Conservation (phyloP, 2,797 vertebrate species). For the Cottoperca gobio region DNA sequence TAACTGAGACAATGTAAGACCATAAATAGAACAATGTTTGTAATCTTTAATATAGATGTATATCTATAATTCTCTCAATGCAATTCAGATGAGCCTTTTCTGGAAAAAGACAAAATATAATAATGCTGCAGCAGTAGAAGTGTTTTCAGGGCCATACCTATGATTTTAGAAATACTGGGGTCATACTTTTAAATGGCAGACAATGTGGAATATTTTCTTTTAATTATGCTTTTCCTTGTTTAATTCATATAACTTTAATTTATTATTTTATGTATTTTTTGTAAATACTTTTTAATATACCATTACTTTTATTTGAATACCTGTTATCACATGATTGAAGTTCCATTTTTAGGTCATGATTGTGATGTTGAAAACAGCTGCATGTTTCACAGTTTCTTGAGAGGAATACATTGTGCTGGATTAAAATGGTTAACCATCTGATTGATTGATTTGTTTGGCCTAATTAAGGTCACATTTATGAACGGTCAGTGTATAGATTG, state of each 20-base stretch:
- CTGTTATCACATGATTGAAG: no score
- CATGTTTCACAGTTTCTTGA: no score
- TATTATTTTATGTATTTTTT: background rate
- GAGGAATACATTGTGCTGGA: no score
- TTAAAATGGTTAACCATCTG: background rate
- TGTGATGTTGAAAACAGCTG: no score
- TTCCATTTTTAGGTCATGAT: no score
- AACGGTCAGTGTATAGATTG: background rate
- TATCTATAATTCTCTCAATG: background rate
- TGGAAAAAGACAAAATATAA: background rate
- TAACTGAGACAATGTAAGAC: background rate
- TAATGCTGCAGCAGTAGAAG: background rate
- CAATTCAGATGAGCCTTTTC: background rate
- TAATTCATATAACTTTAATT: no score
- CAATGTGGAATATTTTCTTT: no score
- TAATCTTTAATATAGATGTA: background rate
- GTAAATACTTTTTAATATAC: no score
- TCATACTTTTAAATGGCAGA: background rate
- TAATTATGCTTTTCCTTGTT: background rate
- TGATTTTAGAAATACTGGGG: background rate
- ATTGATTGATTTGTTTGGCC: background rate
- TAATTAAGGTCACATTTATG: background rate
- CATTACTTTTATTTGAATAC: no score
- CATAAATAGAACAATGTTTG: background rate
- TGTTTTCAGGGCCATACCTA: background rate